Base-by-base conservation (phyloP, 2,888 invertebrate genomes). In the Melieria omissa region DNA sequence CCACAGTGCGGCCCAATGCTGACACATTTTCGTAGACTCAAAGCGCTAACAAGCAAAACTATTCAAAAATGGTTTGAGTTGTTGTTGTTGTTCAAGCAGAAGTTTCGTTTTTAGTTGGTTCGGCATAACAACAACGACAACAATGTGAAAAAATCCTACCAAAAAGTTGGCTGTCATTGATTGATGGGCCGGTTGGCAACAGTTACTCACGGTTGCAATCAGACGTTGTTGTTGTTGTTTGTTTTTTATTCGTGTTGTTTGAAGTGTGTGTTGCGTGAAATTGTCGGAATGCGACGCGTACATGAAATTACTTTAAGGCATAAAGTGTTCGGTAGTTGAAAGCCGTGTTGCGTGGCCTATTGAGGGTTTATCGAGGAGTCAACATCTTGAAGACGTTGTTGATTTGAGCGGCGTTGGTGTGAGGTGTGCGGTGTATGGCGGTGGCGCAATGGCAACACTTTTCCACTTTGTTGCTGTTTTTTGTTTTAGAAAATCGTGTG, bases 121-220 rank as follows among this genome's bases (percentile, higher is more conserved):
- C n/a, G 9, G 8, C 12, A 14, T 42, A 41, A 47, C 29, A 47
- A 65, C 46, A 58, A 66, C 60, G 46, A 47, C 47, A 46, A 47
- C 29, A 55, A 54, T 29, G 29, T 29, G 29, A 29, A 29, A 29
- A 29, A 29, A 29, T 29, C 29, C 29, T 29, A 29, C 29, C 29
- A 29, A 29, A 29, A 29, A 29, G 3, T 29, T 29, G 47, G 65
- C 75, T 84, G 84, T 83, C 84, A 84, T 80, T 84, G 84, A 84
- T 84, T 83, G 85, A 84, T 84, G 78, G 58, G 60, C 65, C 70
- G 71, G 57, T n/a, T 16, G 5, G n/a, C 46, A 41, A 29, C 60
- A 12, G 14, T 58, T 58, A 10, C 12, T 58, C 55, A 61, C 8
- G 14, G 29, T 61, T 29, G 29, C 6, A 10, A 10, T 46, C n/a